phyloP scores from a whole-genome alignment of 2,113 vertebrate genomes.

The Spermophilus dauricus region DNA sequence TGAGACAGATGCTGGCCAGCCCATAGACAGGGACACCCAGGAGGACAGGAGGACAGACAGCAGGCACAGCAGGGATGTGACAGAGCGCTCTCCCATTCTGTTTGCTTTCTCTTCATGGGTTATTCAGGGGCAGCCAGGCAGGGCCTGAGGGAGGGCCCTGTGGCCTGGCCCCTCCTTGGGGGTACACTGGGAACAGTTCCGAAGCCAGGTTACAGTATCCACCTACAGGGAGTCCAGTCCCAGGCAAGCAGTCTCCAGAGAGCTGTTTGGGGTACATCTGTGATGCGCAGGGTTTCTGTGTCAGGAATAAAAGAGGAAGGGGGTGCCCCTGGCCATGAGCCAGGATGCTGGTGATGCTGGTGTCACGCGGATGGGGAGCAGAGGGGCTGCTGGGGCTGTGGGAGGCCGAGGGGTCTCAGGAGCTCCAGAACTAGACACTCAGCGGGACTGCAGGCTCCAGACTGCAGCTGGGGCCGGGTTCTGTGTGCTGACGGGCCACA shows the following conservation, averaged over 20 bases:
- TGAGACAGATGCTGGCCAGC: too few relatives aligned
- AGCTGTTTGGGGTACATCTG: neutral
- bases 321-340: neutral
- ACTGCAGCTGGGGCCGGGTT: neutral
- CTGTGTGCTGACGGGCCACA: neutral
- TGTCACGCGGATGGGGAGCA: fast-evolving
- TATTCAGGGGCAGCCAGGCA: fast-evolving
- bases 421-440: neutral
- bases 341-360: fast-evolving
- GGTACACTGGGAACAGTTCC: fast-evolving
- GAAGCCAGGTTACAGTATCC: neutral
- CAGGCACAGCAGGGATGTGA: neutral
- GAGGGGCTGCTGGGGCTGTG: neutral
- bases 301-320: neutral
- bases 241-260: neutral
- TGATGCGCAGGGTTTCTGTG: neutral
- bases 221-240: neutral
- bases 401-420: fast-evolving
- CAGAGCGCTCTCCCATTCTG: too few relatives aligned
- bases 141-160: fast-evolving
- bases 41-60: fast-evolving
- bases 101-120: too few relatives aligned
- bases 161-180: neutral
- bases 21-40: neutral
- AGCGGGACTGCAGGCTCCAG: neutral